Percentiles rank a stretch among this genome's conserved stretches.
Conservation (phyloP, 1,140 invertebrate genomes). For the Aphelenchoides fujianensis region DNA sequence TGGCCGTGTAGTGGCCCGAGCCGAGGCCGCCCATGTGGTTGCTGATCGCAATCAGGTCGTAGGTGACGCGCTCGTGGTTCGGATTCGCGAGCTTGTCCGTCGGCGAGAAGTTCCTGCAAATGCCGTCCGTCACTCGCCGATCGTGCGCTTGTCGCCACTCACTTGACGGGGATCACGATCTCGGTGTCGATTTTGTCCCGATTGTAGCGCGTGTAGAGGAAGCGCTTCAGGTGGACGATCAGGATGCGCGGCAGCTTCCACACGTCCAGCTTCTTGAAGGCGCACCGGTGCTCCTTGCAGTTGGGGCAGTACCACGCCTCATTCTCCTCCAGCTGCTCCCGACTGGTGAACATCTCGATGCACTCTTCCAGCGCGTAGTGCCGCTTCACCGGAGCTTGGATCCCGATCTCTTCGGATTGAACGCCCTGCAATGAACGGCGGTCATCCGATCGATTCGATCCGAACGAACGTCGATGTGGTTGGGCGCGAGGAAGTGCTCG, state of each 20-base stretch:
- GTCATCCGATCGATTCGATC: background rate
- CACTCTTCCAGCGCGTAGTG: conserved; percentile 57
- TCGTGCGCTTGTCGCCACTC: conserved; percentile 22
- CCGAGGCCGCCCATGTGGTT: conserved; percentile 69
- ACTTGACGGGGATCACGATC: conserved; percentile 78
- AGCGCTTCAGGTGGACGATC: conserved; percentile 85
- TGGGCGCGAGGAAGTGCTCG: background rate
- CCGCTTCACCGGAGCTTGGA: conserved; percentile 42
- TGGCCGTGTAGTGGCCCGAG: conserved; percentile 59
- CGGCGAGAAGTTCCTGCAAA: conserved; percentile 64
- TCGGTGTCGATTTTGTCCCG: conserved; percentile 78
- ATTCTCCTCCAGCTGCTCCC: conserved; percentile 55
- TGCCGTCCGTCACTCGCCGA: too few relatives aligned
- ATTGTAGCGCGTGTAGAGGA: conserved; percentile 71
- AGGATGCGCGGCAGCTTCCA: conserved; percentile 80
- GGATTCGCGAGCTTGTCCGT: conserved; percentile 65
- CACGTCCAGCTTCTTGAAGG: conserved; percentile 84
- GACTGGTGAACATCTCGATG: conserved; percentile 53
- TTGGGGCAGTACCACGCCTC: conserved; percentile 77
- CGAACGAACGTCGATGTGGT: background rate
- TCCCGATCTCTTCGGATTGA: conserved; percentile 38
- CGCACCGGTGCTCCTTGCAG: conserved; percentile 78
- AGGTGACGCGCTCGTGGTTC: conserved; percentile 62
- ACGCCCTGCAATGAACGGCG: background rate
- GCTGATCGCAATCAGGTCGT: conserved; percentile 68